Conservation (phyloP, 1,140 invertebrate species). For the Teleopsis dalmanni region DNA sequence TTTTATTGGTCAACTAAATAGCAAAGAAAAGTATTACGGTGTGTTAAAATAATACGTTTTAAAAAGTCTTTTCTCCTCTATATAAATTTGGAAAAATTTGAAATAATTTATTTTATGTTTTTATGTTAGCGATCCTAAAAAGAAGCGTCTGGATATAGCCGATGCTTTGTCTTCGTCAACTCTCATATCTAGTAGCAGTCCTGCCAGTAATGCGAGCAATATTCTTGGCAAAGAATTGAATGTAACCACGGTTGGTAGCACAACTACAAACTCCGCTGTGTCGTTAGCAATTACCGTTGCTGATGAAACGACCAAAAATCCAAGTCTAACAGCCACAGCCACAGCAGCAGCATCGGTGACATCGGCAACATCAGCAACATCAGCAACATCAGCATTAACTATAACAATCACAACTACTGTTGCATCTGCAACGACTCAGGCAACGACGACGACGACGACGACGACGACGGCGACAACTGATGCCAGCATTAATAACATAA, state of each 20-base stretch:
- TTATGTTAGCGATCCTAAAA: conserved; percentile 33
- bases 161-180: conserved; percentile 3
- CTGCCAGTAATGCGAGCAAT: conserved; percentile 2
- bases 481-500: conserved; percentile 4
- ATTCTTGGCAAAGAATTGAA: conserved; percentile 8
- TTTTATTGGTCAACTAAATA: too few relatives aligned
- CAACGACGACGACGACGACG: conserved; percentile 43
- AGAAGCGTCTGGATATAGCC: conserved; percentile 32
- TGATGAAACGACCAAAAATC: conserved; percentile 13
- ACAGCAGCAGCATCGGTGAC: conserved; percentile 18
- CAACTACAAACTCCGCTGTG: too few relatives aligned
- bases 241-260: too few relatives aligned
- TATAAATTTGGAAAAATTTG: neutral
- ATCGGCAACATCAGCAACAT: conserved; percentile 22
- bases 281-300: neutral
- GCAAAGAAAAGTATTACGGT: too few relatives aligned
- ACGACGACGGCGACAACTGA: neutral
- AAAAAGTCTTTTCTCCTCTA: neutral
- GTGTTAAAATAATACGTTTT: too few relatives aligned
- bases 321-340: conserved; percentile 25
- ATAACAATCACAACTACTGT: conserved; percentile 3
- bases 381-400: conserved; percentile 11
- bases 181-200: conserved; percentile 11
- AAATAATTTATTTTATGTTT: neutral
- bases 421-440: conserved; percentile 2